Percentiles rank a stretch among this genome's conserved stretches.
These are phyloP conservation scores for Aproaerema taeniolella DNA, from an alignment of 2,888 invertebrate genomes.

Conservation along the genomic window DNA sequence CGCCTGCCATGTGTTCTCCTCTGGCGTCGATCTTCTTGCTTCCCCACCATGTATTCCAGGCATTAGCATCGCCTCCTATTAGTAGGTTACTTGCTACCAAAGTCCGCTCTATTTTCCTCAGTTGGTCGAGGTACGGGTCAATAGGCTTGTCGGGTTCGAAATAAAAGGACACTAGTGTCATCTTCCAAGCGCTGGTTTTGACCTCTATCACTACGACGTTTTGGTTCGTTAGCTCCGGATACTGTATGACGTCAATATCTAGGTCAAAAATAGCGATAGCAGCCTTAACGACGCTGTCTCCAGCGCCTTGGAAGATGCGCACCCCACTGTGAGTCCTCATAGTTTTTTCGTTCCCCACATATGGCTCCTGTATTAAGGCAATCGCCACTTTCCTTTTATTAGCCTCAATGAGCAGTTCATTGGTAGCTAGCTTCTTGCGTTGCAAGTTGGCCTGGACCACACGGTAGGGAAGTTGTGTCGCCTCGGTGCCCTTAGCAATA, in stretches of 20 bases:
- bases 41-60: constrained; percentile 19
- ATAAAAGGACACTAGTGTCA: constrained; percentile 16
- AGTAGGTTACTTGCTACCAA: background rate
- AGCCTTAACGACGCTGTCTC: background rate
- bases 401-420: background rate
- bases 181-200: constrained; percentile 13
- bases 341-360: background rate
- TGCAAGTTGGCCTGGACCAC: background rate
- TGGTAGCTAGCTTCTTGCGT: background rate
- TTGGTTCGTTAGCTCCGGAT: constrained; percentile 8
- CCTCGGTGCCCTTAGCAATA: background rate
- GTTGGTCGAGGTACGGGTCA: constrained; percentile 15
- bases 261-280: background rate
- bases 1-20: constrained; percentile 13
- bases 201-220: constrained; percentile 13
- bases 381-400: background rate
- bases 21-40: constrained; percentile 14
- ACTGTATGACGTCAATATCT: constrained; percentile 1
- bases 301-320: background rate
- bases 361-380: background rate
- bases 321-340: background rate
- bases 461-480: too few relatives aligned
- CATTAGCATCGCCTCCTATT: constrained; percentile 9
- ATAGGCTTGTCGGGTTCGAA: constrained; percentile 17
- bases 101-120: background rate